Conservation (phyloP, 2,113 vertebrate species). For the Lagopus leucura region DNA sequence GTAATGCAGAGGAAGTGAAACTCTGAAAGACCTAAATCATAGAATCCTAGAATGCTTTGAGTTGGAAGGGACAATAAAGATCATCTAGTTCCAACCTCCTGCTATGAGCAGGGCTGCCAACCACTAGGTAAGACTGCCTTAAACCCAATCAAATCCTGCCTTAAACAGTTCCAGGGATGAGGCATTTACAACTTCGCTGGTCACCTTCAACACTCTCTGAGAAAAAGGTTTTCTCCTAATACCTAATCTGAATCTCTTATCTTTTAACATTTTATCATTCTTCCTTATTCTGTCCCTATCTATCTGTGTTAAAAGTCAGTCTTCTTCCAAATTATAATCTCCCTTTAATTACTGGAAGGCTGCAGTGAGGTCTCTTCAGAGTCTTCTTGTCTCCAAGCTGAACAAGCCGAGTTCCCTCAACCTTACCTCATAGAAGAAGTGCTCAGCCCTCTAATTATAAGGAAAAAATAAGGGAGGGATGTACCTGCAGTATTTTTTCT, state of each 20-base stretch:
- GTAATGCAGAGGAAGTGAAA: rapidly evolving
- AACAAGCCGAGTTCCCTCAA: not conserved
- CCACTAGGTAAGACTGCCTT: not conserved
- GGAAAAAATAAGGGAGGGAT: not conserved
- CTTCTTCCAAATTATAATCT: not conserved
- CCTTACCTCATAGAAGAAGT: no score
- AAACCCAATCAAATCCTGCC: not conserved
- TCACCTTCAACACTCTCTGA: not conserved
- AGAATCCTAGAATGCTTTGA: not conserved
- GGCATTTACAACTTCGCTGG: not conserved
- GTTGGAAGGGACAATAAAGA: not conserved
- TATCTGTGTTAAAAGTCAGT: not conserved
- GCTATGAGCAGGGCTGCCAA: not conserved
- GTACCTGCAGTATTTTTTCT: not conserved
- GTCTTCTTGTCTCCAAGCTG: not conserved
- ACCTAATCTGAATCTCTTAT: not conserved
- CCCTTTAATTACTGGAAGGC: not conserved
- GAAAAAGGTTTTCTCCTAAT: not conserved
- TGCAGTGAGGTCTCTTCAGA: not conserved
- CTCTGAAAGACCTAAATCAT: not conserved
- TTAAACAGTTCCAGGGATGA: not conserved
- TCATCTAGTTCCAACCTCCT: not conserved
- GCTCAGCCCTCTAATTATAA: no score
- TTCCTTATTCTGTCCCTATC: not conserved
- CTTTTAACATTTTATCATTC: not conserved